These are phyloP conservation scores for Psittacula echo DNA, from an alignment of 2,797 vertebrate species.

Conservation along the genomic window DNA sequence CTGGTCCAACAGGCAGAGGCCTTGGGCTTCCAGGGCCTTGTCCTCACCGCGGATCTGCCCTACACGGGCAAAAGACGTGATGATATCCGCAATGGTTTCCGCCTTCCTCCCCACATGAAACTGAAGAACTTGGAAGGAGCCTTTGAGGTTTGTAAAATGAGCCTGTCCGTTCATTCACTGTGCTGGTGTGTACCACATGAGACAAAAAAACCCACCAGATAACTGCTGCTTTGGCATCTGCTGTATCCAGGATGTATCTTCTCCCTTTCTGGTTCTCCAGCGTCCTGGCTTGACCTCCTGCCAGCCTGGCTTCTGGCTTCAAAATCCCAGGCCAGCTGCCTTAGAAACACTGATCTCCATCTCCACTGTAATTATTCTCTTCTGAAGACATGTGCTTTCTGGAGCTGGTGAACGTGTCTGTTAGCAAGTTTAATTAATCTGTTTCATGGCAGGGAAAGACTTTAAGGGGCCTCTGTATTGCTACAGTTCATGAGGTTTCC, in stretches of 20 bases:
- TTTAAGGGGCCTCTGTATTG: not conserved
- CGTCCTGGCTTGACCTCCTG: not conserved
- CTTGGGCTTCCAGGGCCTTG: constrained; percentile 89
- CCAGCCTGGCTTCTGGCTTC: not conserved
- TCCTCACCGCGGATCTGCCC: constrained; percentile 90
- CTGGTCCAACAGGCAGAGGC: constrained; percentile 85
- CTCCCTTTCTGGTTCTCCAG: not conserved
- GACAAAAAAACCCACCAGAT: not conserved
- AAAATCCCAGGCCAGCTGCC: not conserved
- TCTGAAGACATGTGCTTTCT: not conserved
- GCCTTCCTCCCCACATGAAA: constrained; percentile 84
- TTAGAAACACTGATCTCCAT: not conserved
- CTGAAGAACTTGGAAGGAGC: constrained; percentile 86
- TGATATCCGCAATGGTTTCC: constrained; percentile 88
- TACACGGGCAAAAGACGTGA: constrained; percentile 87
- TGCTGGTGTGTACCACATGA: not conserved
- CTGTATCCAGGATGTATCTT: not conserved
- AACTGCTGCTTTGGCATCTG: constrained; percentile 14
- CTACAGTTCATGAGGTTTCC: not conserved
- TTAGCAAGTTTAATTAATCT: not conserved
- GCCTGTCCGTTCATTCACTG: not conserved
- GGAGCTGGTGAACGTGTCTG: not conserved
- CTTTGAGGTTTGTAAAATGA: constrained; percentile 82
- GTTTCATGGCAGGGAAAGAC: not conserved
- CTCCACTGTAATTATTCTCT: not conserved